These are phyloP conservation scores for Myocastor coypus DNA, from an alignment of 2,113 vertebrate species.

Conservation along the genomic window DNA sequence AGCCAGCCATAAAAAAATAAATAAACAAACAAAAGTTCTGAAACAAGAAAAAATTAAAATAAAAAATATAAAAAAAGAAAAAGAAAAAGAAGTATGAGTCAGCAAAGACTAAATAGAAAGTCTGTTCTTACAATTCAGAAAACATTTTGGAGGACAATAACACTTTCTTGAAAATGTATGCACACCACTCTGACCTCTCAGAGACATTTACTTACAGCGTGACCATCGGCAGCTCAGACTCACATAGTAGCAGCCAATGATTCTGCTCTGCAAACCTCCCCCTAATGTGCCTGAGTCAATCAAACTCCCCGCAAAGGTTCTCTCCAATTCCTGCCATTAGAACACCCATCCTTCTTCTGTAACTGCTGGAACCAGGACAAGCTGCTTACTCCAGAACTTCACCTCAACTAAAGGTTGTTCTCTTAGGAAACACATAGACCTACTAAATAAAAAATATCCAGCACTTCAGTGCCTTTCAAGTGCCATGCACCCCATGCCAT, in stretches of 20 bases:
- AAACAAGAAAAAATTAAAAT: too few relatives aligned
- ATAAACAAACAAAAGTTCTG: too few relatives aligned
- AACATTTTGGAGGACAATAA: background rate
- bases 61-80: too few relatives aligned
- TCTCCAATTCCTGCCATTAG: background rate
- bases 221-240: background rate
- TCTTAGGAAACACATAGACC: background rate
- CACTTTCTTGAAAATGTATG: background rate
- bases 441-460: background rate
- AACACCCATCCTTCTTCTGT: background rate
- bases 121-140: background rate
- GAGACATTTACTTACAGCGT: background rate
- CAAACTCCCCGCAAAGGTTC: background rate
- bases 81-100: background rate
- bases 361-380: too few relatives aligned
- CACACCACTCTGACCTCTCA: background rate
- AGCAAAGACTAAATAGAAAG: background rate
- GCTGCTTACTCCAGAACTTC: background rate
- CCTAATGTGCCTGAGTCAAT: background rate
- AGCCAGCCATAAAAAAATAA: too few relatives aligned
- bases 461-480: background rate
- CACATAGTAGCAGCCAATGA: accelerated
- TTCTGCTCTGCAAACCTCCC: background rate
- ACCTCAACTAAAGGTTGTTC: background rate
- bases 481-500: too few relatives aligned